These are phyloP conservation scores for Lagopus muta DNA, from an alignment of 2,113 vertebrate genomes.

Conservation along the genomic window DNA sequence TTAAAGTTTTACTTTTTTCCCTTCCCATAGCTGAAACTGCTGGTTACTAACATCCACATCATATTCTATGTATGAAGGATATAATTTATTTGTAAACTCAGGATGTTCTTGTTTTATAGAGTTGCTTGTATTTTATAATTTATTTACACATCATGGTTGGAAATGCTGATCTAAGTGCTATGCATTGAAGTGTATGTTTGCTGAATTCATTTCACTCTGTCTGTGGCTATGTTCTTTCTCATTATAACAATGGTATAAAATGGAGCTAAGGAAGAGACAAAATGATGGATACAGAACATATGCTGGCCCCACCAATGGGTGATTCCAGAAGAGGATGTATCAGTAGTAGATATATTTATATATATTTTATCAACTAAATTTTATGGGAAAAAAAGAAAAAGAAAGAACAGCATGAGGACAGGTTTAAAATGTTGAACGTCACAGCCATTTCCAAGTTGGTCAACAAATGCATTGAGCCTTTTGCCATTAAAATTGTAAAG, in stretches of 20 bases:
- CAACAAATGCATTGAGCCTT: constrained; percentile 65
- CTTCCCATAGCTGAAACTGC: constrained; percentile 69
- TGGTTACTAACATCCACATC: constrained; percentile 65
- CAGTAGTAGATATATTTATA: background rate
- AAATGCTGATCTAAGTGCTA: constrained; percentile 77
- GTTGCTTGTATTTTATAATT: constrained; percentile 81
- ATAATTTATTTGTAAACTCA: constrained; percentile 85
- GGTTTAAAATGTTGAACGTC: constrained; percentile 52
- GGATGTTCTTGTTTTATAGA: constrained; percentile 78
- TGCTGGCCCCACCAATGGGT: background rate
- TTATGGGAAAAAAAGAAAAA: constrained; percentile 11
- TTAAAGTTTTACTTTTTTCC: constrained; percentile 57
- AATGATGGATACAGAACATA: constrained; percentile 29
- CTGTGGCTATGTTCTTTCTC: constrained; percentile 45
- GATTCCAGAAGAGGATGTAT: constrained; percentile 22
- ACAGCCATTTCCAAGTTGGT: constrained; percentile 53
- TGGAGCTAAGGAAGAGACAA: background rate
- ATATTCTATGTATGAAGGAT: constrained; percentile 77
- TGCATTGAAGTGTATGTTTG: constrained; percentile 83
- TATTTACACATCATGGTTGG: constrained; percentile 79
- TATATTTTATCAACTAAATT: constrained; percentile 63
- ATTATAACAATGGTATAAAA: constrained; percentile 45
- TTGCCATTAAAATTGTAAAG: constrained; percentile 78
- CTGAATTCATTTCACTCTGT: constrained; percentile 77
- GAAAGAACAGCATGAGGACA: constrained; percentile 56